Percentiles rank a stretch among this genome's conserved stretches.
Evolutionary conservation across 2,888 invertebrate genomes (phyloP).

Genomic region (Calameuta pallipes): DNA sequence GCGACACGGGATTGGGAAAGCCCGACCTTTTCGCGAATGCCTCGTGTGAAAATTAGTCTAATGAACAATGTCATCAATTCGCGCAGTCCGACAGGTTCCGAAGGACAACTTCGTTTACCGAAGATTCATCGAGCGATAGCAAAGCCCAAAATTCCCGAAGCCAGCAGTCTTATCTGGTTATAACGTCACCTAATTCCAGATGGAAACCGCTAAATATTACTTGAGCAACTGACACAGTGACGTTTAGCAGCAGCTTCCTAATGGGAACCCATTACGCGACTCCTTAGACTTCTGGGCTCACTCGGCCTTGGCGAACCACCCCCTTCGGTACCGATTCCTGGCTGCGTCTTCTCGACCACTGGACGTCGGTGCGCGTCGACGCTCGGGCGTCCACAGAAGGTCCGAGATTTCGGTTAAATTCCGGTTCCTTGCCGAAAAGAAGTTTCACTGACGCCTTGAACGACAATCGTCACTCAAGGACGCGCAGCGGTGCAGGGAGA

Average conservation of each 20-base stretch:
- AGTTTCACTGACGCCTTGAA: background rate
- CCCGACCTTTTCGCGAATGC: background rate
- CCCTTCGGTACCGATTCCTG: background rate
- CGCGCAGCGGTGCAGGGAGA: background rate
- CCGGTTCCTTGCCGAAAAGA: background rate
- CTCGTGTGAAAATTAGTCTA: background rate
- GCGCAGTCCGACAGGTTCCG: background rate
- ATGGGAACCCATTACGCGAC: constrained; percentile 45
- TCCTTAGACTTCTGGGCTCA: constrained; percentile 32
- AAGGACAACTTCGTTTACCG: background rate
- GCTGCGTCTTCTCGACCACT: background rate
- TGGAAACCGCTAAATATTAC: constrained; percentile 15
- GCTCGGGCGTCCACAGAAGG: background rate
- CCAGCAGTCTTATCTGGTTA: background rate
- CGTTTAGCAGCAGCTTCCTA: constrained; percentile 50
- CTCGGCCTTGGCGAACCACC: background rate
- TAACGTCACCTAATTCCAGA: background rate
- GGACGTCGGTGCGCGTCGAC: background rate
- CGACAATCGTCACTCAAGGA: background rate
- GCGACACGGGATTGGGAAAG: constrained; percentile 7
- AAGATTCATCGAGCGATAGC: background rate
- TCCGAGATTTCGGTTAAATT: too few species aligned
- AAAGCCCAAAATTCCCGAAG: background rate
- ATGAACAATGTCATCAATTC: background rate
- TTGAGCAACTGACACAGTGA: constrained; percentile 34